Conservation (phyloP, 2,888 invertebrate species). For the Dryobota labecula region DNA sequence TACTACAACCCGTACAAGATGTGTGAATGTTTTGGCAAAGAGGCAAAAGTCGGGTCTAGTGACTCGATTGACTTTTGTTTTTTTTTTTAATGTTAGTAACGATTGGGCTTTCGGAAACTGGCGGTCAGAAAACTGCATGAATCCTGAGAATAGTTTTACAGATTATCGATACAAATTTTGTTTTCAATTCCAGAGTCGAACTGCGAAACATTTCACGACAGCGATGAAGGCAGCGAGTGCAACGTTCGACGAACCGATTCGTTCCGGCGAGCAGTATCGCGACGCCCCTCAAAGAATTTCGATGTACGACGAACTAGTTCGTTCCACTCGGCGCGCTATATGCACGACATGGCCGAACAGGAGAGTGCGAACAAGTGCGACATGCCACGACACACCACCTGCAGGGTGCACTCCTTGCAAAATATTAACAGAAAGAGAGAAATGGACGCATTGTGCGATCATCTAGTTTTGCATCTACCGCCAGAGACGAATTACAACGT, state of each 20-base stretch:
- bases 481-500: conserved; percentile 83
- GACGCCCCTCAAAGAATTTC: conserved; percentile 79
- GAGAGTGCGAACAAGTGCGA: conserved; percentile 74
- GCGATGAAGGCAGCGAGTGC: conserved; percentile 87
- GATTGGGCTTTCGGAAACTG: not conserved
- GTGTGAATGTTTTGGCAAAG: not conserved
- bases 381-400: conserved; percentile 75
- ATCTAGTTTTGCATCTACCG: conserved; percentile 84
- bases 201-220: conserved; percentile 86
- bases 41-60: not conserved
- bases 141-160: not conserved
- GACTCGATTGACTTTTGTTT: not conserved
- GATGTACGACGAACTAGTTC: conserved; percentile 84
- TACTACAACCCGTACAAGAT: too few relatives aligned
- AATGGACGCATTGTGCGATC: conserved; percentile 84
- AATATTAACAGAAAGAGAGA: conserved; percentile 84
- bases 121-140: not conserved
- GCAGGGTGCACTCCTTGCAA: conserved; percentile 86
- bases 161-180: not conserved
- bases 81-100: not conserved
- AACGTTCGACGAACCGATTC: conserved; percentile 85
- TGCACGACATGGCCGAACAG: conserved; percentile 77
- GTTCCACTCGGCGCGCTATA: conserved; percentile 84
- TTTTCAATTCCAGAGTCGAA: conserved; percentile 80
- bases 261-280: conserved; percentile 81